Percentiles rank a stretch among this genome's conserved stretches.
Evolutionary conservation across 2,113 vertebrate species (phyloP).

Genomic region (Notothenia coriiceps): DNA sequence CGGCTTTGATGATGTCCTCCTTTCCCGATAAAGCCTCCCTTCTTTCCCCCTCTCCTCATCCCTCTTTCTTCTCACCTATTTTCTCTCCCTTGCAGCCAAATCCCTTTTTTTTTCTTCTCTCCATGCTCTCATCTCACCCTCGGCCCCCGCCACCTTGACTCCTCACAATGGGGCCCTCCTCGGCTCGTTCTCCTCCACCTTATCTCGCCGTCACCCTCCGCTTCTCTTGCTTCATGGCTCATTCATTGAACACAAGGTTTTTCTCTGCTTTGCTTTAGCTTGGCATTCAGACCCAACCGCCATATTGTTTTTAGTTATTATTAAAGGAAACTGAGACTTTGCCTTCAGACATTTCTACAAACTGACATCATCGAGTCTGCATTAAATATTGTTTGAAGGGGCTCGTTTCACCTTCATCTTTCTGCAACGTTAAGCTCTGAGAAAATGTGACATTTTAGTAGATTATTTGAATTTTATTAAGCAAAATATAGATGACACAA

Average conservation of each 20-base stretch:
- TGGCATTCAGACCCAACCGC: too few relatives aligned
- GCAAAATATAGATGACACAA: background rate
- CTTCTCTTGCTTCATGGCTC: background rate
- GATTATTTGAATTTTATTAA: too few relatives aligned
- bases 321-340: too few relatives aligned
- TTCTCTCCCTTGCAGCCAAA: constrained; percentile 44
- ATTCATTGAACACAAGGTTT: too few relatives aligned
- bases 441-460: too few relatives aligned
- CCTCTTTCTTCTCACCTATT: constrained; percentile 39
- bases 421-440: too few relatives aligned
- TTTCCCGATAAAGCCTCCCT: constrained; percentile 23
- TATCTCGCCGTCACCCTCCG: background rate
- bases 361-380: too few relatives aligned
- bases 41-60: background rate
- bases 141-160: constrained; percentile 29
- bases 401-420: too few relatives aligned
- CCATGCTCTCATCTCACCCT: constrained; percentile 20
- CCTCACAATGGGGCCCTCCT: constrained; percentile 1
- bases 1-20: constrained; percentile 40
- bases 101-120: constrained; percentile 4
- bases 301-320: too few relatives aligned
- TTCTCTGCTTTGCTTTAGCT: too few relatives aligned
- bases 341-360: too few relatives aligned
- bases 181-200: constrained; percentile 12
- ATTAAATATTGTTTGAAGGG: too few relatives aligned